Percentiles rank a stretch among this genome's conserved stretches.
Evolutionary conservation across 2,113 vertebrate species (phyloP).

Genomic region (Galeopterus variegatus): DNA sequence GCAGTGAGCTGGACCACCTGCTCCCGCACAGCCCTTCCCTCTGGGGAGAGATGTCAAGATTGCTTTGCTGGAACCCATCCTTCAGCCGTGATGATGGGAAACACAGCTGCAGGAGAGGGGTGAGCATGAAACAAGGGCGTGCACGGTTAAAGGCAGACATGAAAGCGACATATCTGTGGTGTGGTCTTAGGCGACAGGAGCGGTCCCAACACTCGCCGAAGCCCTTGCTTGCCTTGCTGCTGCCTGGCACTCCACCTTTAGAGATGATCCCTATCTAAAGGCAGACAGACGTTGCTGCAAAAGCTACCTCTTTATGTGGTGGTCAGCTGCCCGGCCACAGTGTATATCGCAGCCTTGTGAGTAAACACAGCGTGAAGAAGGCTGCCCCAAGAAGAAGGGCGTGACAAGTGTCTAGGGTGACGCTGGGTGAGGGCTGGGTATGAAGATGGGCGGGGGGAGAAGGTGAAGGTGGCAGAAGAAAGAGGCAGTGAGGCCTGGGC

Average conservation of each 20-base stretch:
- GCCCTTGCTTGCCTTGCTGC: neutral
- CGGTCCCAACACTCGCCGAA: rapidly evolving
- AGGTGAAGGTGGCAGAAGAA: neutral
- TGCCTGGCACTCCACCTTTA: neutral
- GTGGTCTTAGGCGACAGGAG: neutral
- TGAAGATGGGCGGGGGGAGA: neutral
- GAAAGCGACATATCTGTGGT: neutral
- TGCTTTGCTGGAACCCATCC: neutral
- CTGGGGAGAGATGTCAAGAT: neutral
- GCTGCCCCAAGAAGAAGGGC: no score
- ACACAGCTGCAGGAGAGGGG: neutral
- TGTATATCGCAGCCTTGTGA: neutral
- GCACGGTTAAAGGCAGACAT: neutral
- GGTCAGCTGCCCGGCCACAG: neutral
- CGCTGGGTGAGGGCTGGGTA: neutral
- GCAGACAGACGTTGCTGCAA: neutral
- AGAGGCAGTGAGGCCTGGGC: neutral
- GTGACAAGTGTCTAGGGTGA: neutral
- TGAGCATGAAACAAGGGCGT: neutral
- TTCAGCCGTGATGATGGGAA: neutral
- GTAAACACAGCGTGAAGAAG: neutral
- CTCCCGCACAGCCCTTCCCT: rapidly evolving
- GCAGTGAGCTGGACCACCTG: neutral
- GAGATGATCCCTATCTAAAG: neutral
- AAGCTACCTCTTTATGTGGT: neutral